These are phyloP conservation scores for Onychomys torridus DNA, from an alignment of 2,797 vertebrate genomes.

Conservation along the genomic window DNA sequence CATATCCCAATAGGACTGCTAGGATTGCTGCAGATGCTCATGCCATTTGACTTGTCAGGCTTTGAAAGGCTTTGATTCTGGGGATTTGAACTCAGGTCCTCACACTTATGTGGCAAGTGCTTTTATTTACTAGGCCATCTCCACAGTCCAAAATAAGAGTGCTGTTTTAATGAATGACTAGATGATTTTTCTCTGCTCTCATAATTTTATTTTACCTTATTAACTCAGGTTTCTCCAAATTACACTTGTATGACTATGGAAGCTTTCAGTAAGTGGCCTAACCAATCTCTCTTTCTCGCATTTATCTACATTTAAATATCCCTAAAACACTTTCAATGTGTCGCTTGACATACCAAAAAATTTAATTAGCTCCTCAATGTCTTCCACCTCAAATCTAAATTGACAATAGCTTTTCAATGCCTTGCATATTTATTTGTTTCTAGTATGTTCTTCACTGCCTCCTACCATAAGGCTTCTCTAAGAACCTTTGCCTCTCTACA, in stretches of 20 bases:
- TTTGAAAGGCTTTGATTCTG: neutral
- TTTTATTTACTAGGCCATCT: neutral
- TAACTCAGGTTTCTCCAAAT: constrained; percentile 9
- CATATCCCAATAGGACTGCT: neutral
- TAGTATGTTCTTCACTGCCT: neutral
- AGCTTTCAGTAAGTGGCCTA: neutral
- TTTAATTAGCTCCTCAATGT: constrained; percentile 31
- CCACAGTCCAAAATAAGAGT: neutral
- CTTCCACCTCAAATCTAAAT: constrained; percentile 32
- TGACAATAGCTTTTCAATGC: constrained; percentile 17
- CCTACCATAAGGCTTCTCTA: neutral
- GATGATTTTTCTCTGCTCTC: constrained; percentile 22
- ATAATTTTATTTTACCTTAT: constrained; percentile 51
- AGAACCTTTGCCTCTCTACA: neutral
- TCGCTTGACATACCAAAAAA: neutral
- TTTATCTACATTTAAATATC: neutral
- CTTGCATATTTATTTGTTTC: constrained; percentile 37
- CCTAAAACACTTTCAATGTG: constrained; percentile 53
- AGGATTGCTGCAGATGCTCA: neutral
- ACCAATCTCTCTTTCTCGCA: neutral
- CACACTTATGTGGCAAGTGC: neutral
- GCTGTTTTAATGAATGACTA: constrained; percentile 21
- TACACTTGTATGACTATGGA: neutral
- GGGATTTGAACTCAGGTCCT: neutral
- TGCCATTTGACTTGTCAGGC: neutral